Conservation (phyloP, 1,140 invertebrate genomes). For the Ceratosolen solmsi region DNA sequence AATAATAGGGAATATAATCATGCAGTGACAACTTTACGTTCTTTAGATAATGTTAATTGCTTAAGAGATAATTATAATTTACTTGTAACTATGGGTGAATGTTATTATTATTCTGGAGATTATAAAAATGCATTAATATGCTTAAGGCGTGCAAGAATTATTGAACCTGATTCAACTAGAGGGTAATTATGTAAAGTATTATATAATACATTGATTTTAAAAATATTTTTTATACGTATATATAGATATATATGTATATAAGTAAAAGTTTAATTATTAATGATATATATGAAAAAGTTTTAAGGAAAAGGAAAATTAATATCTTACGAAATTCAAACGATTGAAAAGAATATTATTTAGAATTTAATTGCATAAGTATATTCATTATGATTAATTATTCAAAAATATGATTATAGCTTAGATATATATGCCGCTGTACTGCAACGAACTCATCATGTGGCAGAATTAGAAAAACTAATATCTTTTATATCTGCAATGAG, state of each 20-base stretch:
- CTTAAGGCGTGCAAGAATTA: slow-evolving; percentile 71
- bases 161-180: slow-evolving; percentile 77
- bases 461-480: slow-evolving; percentile 73
- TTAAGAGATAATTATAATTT: slow-evolving; percentile 80
- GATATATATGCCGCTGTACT: slow-evolving; percentile 73
- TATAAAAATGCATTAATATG: slow-evolving; percentile 72
- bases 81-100: slow-evolving; percentile 78
- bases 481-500: slow-evolving; percentile 65
- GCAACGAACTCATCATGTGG: slow-evolving; percentile 69
- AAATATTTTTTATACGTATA: not conserved
- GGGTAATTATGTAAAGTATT: slow-evolving; percentile 58
- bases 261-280: no score
- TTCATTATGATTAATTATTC: not conserved
- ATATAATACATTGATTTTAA: slow-evolving; percentile 27
- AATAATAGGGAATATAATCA: slow-evolving; percentile 78
- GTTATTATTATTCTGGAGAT: slow-evolving; percentile 78
- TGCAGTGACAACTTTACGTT: slow-evolving; percentile 77
- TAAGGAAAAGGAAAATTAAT: no score
- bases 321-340: no score
- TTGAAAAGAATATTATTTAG: no score
- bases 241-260: no score
- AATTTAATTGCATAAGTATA: not conserved
- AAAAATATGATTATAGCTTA: slow-evolving; percentile 58
- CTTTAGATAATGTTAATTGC: slow-evolving; percentile 76
- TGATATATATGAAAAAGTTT: no score